Evolutionary conservation across 2,113 vertebrate species (phyloP), one percentile per base, ranked within the genome.

Genomic region (Typhlomys cinereus): DNA sequence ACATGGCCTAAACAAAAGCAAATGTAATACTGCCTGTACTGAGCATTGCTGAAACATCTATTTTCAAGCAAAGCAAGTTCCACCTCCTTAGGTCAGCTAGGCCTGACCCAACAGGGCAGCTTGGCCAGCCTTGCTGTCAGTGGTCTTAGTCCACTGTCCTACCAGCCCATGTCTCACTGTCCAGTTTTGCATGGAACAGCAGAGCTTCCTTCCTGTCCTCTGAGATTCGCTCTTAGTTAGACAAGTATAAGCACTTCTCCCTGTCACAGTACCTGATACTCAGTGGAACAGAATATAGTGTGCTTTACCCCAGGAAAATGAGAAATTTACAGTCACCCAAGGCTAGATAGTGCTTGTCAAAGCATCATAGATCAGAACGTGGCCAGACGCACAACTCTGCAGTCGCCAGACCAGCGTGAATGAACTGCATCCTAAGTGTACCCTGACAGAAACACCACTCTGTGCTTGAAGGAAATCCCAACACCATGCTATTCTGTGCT

Each of bases 21-120:
- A 84, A 91, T 85, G 1, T 66, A 97, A 95, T 96, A 96, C 94
- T 95, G 83, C 89, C 61, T 21, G 69, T 69, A 5, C 54, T n/a
- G 75, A 57, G 3, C 4, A 50, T 50, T 29, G 1, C 73, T 73
- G 71, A 5, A 15, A 61, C 62, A 5, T 0, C 48, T 41, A 66
- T 88, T 66, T 1, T 1, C 39, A 6, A 13, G 85, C 94, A 79
- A 95, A 94, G 93, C 29, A 73, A 94, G 12, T 7, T 1, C 18
- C 7, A 46, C 21, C 67, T 34, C 71, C 10, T 5, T 1, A 57
- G 54, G 85, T 50, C 31, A n/a, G 75, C 69, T 82, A n/a, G 15
- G 67, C 50, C 62, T 3, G n/a, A 39, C 18, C 67, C 64, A 11
- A 46, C 39, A 62, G 67, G 0, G 9, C 46, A 52, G 73, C 57